Evolutionary conservation across 2,113 vertebrate genomes (phyloP), one percentile per base, ranked within the genome.

Genomic region (Chloroceryle aenea): DNA sequence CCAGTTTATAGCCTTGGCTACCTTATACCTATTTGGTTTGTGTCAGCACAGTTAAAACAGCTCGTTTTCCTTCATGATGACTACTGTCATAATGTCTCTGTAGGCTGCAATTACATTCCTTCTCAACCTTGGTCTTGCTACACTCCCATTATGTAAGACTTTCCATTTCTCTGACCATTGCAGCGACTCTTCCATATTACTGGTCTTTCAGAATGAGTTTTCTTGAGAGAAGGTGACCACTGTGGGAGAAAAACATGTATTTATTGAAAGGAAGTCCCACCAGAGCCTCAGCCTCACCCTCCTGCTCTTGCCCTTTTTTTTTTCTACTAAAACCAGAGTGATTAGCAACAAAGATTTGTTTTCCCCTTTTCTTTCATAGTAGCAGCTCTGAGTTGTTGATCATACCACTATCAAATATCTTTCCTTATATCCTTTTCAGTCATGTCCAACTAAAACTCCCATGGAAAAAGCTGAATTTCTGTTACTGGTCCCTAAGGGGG

Each of bases 281-380:
- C 32, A 71, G 34, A 89, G 27, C 45, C 64, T 69, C 78, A 61
- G 30, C 59, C 45, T 72, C 59, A 59, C 23, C 32, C 13, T 89
- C 26, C 55, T 1, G 3, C 4, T 13, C 27, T 30, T 68, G 55
- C n/a, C 71, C 25, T 6, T 82, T 50, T 38, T 17, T 71, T 22
- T 63, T 67, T 66, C 63, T 62, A 40, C 45, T 48, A 25, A 32
- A 77, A 53, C 0, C 26, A 59, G n/a, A n/a, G 8, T 9, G 10
- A n/a, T 56, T 15, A 74, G 8, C 30, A 84, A 86, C 4, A 10
- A 73, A 58, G 14, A 26, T 11, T 22, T 16, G 6, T 5, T 0
- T 0, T 0, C 3, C 4, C 2, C 2, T 7, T 4, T 55, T 17
- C 48, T 67, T 38, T 12, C 18, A 38, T 14, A 77, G 47, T 23